Percentiles rank a stretch among this genome's conserved stretches.
Conservation (phyloP, 2,888 invertebrate species). For the Dryocosmus kuriphilus region DNA sequence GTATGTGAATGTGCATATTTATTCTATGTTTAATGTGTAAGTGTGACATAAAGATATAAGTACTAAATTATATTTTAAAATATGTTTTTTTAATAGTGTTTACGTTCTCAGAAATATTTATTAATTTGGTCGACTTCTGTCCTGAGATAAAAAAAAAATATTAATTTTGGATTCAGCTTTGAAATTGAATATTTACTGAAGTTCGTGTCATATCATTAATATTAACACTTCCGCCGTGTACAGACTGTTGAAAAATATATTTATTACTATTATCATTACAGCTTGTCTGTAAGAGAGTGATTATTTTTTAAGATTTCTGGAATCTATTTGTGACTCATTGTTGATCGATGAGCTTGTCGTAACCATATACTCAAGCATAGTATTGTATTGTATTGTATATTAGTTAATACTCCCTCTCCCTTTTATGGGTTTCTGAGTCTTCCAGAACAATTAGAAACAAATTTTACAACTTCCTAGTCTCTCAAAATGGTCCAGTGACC, state of each 20-base stretch:
- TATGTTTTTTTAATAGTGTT: not conserved
- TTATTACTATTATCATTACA: slow-evolving; percentile 35
- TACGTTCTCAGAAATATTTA: not conserved
- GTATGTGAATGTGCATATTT: slow-evolving; percentile 38
- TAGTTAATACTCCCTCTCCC: too few relatives aligned
- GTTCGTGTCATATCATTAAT: slow-evolving; percentile 23
- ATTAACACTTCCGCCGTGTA: not conserved
- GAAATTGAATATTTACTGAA: not conserved
- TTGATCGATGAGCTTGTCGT: slow-evolving; percentile 72
- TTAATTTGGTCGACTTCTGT: not conserved
- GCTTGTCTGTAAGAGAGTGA: slow-evolving; percentile 33
- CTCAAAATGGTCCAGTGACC: too few relatives aligned
- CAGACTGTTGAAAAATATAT: slow-evolving; percentile 21
- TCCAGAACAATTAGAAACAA: too few relatives aligned
- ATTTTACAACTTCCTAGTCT: too few relatives aligned
- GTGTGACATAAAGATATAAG: not conserved
- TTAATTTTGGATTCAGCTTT: not conserved
- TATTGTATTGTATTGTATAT: too few relatives aligned
- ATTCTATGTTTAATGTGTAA: slow-evolving; percentile 35
- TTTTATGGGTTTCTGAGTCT: too few relatives aligned
- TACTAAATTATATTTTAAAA: not conserved
- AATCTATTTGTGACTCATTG: slow-evolving; percentile 73
- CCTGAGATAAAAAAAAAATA: not conserved
- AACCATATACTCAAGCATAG: slow-evolving; percentile 63
- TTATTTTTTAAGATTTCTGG: slow-evolving; percentile 63